phyloP scores from a whole-genome alignment of 2,797 vertebrate genomes.

The Acipenser ruthenus region DNA sequence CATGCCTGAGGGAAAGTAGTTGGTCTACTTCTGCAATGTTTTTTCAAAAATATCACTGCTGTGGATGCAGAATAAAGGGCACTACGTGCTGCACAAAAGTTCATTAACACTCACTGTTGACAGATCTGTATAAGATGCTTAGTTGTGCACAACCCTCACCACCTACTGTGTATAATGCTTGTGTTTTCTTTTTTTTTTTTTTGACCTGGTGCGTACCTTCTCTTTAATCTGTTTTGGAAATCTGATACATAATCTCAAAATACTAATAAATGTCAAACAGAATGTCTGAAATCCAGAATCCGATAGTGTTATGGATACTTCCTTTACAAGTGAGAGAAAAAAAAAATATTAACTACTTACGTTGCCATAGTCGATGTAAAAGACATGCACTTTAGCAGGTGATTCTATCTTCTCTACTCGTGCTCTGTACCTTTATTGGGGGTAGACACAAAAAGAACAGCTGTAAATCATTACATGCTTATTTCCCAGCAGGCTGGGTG shows the following conservation, averaged over 20 bases:
- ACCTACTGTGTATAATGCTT: no score
- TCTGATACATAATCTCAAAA: no score
- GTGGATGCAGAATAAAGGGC: background rate
- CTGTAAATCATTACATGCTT: slow-evolving; percentile 53
- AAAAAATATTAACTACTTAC: slow-evolving; percentile 65
- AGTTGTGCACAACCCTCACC: background rate
- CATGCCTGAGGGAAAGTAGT: slow-evolving; percentile 1
- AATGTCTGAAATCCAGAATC: no score
- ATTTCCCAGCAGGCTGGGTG: slow-evolving; percentile 42
- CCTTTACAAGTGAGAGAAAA: slow-evolving; percentile 9
- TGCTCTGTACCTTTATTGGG: slow-evolving; percentile 80
- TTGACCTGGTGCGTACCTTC: no score
- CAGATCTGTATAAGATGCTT: background rate
- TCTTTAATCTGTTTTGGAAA: no score
- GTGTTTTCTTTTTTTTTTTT: no score
- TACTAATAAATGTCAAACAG: no score
- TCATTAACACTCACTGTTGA: background rate
- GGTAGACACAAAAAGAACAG: slow-evolving; percentile 11
- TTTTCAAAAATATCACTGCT: slow-evolving; percentile 6
- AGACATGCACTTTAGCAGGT: slow-evolving; percentile 77
- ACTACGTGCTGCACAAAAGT: background rate
- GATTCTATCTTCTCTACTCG: slow-evolving; percentile 87
- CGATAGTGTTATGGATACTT: no score
- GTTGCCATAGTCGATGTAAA: slow-evolving; percentile 96
- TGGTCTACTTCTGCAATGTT: background rate